phyloP scores from a whole-genome alignment of 2,797 vertebrate genomes.

The Diplodus sargus region DNA sequence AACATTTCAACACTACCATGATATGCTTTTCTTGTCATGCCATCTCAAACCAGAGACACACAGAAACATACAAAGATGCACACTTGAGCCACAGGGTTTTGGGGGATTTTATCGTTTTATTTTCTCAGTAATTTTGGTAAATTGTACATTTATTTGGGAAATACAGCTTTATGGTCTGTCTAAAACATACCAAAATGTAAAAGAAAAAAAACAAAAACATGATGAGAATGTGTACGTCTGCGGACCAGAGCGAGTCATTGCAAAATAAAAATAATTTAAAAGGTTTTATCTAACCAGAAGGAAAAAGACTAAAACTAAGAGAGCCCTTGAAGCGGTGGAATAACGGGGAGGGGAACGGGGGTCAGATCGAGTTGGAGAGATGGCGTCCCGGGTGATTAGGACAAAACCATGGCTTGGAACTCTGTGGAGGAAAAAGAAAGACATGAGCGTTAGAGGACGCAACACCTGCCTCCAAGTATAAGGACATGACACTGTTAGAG shows the following conservation, averaged over 20 bases:
- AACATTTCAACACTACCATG: not conserved
- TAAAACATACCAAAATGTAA: conserved; percentile 64
- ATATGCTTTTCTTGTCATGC: conserved; percentile 1
- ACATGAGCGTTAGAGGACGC: not conserved
- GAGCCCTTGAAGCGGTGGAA: conserved; percentile 58
- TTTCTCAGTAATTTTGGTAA: conserved; percentile 74
- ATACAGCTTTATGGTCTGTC: conserved; percentile 47
- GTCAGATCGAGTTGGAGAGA: conserved; percentile 21
- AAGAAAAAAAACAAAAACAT: conserved; percentile 48
- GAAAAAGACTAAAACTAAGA: conserved; percentile 43
- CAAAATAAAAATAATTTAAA: conserved; percentile 37
- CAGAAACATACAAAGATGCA: not conserved
- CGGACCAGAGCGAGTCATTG: conserved; percentile 39
- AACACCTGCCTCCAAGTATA: not conserved
- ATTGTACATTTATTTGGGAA: conserved; percentile 69
- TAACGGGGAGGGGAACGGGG: not conserved
- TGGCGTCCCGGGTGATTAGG: conserved; percentile 82
- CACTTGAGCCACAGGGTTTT: conserved; percentile 8
- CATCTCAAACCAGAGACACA: not conserved
- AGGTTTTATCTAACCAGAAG: conserved; percentile 38
- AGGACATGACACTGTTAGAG: not conserved
- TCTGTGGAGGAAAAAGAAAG: conserved; percentile 81
- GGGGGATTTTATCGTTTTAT: conserved; percentile 77
- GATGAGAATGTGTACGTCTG: conserved; percentile 38
- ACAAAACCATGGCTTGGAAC: conserved; percentile 93